Evolutionary conservation across 2,797 vertebrate species (phyloP).

Genomic region (Oryzias sinensis): DNA sequence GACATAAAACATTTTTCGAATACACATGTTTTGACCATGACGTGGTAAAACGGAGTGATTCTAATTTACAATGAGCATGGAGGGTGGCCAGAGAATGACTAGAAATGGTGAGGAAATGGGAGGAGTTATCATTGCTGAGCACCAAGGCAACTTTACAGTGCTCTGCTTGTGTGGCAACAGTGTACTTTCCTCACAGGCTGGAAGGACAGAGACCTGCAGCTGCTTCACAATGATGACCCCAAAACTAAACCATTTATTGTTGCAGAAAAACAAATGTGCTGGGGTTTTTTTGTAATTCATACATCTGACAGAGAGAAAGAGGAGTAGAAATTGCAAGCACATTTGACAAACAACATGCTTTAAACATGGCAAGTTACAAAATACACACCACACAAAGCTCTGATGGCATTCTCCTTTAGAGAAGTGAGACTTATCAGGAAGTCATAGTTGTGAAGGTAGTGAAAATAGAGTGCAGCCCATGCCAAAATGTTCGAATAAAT

Average conservation of each 20-base stretch:
- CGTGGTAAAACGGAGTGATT: conserved; percentile 45
- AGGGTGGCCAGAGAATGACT: conserved; percentile 41
- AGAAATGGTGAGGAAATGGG: conserved; percentile 37
- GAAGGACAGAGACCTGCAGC: conserved; percentile 21
- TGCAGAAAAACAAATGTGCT: conserved; percentile 26
- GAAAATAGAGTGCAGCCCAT: conserved; percentile 47
- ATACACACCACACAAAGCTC: conserved; percentile 17
- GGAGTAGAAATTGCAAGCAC: conserved; percentile 40
- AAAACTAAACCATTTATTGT: conserved; percentile 16
- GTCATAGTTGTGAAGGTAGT: conserved; percentile 12
- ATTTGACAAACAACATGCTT: conserved; percentile 70
- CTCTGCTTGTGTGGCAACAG: conserved; percentile 30
- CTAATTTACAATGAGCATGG: conserved; percentile 36
- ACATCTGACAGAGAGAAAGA: conserved; percentile 18
- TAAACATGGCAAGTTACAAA: conserved; percentile 21
- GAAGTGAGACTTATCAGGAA: conserved; percentile 18
- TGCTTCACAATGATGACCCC: conserved; percentile 40
- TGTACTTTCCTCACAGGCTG: conserved; percentile 29
- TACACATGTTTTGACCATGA: conserved; percentile 36
- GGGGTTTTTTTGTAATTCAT: background rate
- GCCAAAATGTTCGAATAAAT: conserved; percentile 48
- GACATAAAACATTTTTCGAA: conserved; percentile 42
- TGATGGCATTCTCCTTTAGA: conserved; percentile 5
- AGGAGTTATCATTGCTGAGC: conserved; percentile 51
- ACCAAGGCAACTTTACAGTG: conserved; percentile 38